phyloP scores from a whole-genome alignment of 2,888 invertebrate species.

The Iphiclides podalirius region DNA sequence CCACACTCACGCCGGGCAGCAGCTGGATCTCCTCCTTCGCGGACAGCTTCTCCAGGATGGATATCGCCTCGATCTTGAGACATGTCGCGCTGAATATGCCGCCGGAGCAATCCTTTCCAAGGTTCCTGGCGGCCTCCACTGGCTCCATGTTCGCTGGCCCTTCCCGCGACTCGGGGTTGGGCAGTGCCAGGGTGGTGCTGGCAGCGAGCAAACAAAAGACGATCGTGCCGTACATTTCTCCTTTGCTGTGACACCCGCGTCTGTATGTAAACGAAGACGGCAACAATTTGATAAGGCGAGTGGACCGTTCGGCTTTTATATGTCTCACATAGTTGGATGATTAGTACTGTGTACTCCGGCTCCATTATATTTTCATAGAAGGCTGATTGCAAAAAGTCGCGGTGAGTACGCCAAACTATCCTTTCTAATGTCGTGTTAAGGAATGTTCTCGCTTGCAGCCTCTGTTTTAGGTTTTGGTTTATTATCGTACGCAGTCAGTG shows the following conservation, averaged over 20 bases:
- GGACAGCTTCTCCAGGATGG: conserved; percentile 62
- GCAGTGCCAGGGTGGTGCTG: conserved; percentile 47
- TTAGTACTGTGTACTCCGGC: conserved; percentile 57
- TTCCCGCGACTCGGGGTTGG: conserved; percentile 52
- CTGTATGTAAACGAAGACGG: conserved; percentile 51
- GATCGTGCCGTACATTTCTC: conserved; percentile 47
- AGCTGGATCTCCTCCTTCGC: conserved; percentile 62
- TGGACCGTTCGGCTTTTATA: conserved; percentile 68
- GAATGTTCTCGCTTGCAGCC: conserved; percentile 33
- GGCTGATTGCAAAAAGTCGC: conserved; percentile 65
- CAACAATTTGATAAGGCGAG: conserved; percentile 66
- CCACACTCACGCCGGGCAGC: conserved; percentile 81
- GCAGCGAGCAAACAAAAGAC: conserved; percentile 29
- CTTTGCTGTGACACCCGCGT: conserved; percentile 40
- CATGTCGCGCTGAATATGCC: conserved; percentile 69
- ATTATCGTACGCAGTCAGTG: conserved; percentile 64
- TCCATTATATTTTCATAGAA: conserved; percentile 78
- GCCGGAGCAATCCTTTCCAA: conserved; percentile 61
- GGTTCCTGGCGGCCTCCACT: conserved; percentile 42
- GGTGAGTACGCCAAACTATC: conserved; percentile 28
- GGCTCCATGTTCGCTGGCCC: conserved; percentile 43
- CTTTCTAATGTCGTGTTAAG: conserved; percentile 28
- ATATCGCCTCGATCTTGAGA: conserved; percentile 68
- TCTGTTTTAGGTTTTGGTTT: conserved; percentile 43
- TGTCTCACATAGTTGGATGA: conserved; percentile 67